These are phyloP conservation scores for Melitaea athalia DNA, from an alignment of 2,888 invertebrate genomes.

Conservation along the genomic window DNA sequence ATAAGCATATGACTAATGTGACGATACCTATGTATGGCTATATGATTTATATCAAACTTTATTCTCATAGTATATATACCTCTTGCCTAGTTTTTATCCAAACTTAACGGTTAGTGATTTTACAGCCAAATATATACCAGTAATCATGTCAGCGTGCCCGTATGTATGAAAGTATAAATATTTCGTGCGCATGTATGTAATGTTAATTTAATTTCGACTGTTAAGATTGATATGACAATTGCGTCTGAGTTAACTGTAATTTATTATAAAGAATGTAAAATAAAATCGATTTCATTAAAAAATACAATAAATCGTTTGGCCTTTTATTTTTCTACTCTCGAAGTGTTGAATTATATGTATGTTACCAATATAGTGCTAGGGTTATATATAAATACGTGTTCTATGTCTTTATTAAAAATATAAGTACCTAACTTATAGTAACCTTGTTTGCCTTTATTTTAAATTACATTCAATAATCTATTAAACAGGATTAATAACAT, in stretches of 20 bases:
- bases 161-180: slow-evolving; percentile 24
- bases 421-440: too few species aligned
- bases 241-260: slow-evolving; percentile 67
- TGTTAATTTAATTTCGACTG: slow-evolving; percentile 38
- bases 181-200: slow-evolving; percentile 40
- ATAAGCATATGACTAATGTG: background rate
- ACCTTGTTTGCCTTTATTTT: too few species aligned
- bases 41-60: background rate
- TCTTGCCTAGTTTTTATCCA: slow-evolving; percentile 23
- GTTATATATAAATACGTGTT: too few species aligned
- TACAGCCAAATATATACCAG: slow-evolving; percentile 31
- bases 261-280: slow-evolving; percentile 65
- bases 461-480: too few species aligned
- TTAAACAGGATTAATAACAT: too few species aligned
- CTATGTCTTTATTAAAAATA: too few species aligned
- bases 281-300: slow-evolving; percentile 78
- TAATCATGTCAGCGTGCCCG: slow-evolving; percentile 25
- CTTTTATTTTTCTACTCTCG: slow-evolving; percentile 18
- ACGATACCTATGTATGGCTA: background rate
- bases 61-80: slow-evolving; percentile 1
- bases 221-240: slow-evolving; percentile 41
- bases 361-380: too few species aligned
- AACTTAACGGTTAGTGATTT: slow-evolving; percentile 39
- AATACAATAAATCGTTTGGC: slow-evolving; percentile 49
- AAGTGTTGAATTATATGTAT: too few species aligned